Evolutionary conservation across 2,113 vertebrate species (phyloP).

Genomic region (Fukomys damarensis): DNA sequence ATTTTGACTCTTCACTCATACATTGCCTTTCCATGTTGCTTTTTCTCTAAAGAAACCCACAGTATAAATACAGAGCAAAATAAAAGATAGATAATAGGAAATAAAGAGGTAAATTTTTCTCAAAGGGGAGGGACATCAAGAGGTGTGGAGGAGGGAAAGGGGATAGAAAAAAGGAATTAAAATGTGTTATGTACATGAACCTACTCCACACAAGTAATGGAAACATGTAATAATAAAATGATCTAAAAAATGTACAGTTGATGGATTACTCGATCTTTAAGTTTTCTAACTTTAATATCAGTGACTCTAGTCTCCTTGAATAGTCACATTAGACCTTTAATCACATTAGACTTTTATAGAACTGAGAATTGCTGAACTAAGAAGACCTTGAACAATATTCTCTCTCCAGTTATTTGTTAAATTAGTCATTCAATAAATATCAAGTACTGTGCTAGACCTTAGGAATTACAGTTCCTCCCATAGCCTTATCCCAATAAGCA

Average conservation of each 20-base stretch:
- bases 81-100: background rate
- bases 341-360: background rate
- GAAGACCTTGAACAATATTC: conserved; percentile 8
- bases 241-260: no score
- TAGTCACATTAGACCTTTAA: no score
- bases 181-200: background rate
- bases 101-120: background rate
- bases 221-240: background rate
- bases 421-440: background rate
- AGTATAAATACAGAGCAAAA: background rate
- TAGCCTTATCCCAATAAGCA: conserved; percentile 7
- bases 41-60: background rate
- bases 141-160: background rate
- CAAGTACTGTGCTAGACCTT: background rate
- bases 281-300: no score
- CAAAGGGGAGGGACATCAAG: background rate
- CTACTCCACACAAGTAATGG: background rate
- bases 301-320: no score
- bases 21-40: background rate
- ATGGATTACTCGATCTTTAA: no score
- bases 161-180: background rate
- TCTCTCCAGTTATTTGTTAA: conserved; percentile 19
- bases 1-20: conserved; percentile 29
- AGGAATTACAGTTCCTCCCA: background rate
- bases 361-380: background rate